Evolutionary conservation across 2,113 vertebrate species (phyloP).

Genomic region (Ondatra zibethicus): DNA sequence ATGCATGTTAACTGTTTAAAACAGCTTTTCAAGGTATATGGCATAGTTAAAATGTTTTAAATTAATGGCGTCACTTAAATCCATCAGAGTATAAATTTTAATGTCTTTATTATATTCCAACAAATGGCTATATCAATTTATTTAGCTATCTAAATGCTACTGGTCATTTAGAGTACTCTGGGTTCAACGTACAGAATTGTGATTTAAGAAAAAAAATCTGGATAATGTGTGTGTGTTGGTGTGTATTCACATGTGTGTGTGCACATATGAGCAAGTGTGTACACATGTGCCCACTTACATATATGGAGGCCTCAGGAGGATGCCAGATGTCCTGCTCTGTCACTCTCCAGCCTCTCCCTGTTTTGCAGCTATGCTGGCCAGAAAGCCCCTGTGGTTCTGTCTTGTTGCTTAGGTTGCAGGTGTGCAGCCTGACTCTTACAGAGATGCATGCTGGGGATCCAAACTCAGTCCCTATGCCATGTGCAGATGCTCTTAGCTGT

Average conservation of each 20-base stretch:
- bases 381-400: rapidly evolving
- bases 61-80: background rate
- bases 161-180: background rate
- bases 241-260: background rate
- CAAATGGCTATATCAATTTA: background rate
- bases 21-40: background rate
- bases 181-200: background rate
- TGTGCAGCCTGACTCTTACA: background rate
- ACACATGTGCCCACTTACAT: background rate
- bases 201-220: background rate
- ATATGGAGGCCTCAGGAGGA: background rate
- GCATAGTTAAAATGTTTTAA: slow-evolving; percentile 19
- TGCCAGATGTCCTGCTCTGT: no score
- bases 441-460: background rate
- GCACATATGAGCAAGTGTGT: background rate
- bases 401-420: no score
- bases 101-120: background rate
- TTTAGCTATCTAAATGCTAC: background rate
- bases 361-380: background rate
- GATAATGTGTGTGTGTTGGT: background rate
- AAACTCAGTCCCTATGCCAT: background rate
- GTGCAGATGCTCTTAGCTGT: background rate
- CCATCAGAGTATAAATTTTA: background rate
- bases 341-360: background rate
- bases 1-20: background rate